Evolutionary conservation across 2,113 vertebrate species (phyloP).

Genomic region (Ciconia maguari): DNA sequence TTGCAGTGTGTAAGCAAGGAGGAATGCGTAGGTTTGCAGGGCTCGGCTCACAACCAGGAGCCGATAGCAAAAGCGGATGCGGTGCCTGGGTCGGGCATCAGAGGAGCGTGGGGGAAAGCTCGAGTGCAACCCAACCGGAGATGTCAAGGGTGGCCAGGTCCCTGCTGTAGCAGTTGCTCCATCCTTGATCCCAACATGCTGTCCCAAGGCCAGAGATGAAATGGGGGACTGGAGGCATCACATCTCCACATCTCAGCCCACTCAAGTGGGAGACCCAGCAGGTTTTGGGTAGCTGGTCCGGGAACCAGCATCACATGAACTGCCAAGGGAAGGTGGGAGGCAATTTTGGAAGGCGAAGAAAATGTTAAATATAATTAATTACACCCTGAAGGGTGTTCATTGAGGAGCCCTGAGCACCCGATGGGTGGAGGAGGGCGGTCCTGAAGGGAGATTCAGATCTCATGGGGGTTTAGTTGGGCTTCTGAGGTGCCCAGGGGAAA

Average conservation of each 20-base stretch:
- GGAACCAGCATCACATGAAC: background rate
- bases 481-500: background rate
- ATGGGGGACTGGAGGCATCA: background rate
- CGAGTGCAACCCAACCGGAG: background rate
- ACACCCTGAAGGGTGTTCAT: background rate
- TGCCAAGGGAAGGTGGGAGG: background rate
- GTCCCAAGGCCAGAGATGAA: background rate
- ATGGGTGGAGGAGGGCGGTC: background rate
- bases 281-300: background rate
- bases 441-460: background rate
- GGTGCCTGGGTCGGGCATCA: fast-evolving
- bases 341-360: background rate
- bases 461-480: background rate
- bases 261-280: background rate
- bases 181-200: fast-evolving
- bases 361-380: background rate
- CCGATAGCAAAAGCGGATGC: fast-evolving
- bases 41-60: background rate
- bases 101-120: background rate
- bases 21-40: background rate
- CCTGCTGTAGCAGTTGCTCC: background rate
- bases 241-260: background rate
- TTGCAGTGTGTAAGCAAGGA: background rate
- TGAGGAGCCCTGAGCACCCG: background rate
- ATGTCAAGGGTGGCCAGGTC: background rate